A percentile compares a stretch with the other conserved stretches of the same genome.
Conservation (phyloP, 2,797 vertebrate species). For the Gila robusta region DNA sequence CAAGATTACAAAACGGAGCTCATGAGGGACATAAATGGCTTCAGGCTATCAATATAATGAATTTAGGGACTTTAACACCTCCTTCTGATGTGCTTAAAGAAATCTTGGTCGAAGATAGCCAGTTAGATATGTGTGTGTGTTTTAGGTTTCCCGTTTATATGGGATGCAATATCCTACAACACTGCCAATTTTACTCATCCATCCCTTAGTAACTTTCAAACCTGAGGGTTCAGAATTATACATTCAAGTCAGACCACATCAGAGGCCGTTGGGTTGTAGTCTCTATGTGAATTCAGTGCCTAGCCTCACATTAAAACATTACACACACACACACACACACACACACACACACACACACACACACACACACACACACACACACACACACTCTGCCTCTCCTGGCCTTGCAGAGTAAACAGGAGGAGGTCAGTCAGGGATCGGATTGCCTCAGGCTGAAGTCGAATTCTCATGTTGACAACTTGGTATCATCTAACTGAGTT, state of each 20-base stretch:
- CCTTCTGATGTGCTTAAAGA: conserved; percentile 40
- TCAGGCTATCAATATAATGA: conserved; percentile 54
- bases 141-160: not conserved
- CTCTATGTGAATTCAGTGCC: conserved; percentile 38
- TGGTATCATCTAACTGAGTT: conserved; percentile 58
- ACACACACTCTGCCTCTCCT: not conserved
- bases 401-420: conserved; percentile 51
- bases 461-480: conserved; percentile 46
- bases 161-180: not conserved
- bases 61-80: conserved; percentile 54
- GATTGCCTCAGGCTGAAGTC: conserved; percentile 43
- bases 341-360: not conserved
- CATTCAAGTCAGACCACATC: conserved; percentile 57
- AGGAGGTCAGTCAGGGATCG: conserved; percentile 47
- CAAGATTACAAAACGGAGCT: conserved; percentile 22
- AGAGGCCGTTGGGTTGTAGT: conserved; percentile 28
- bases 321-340: conserved; percentile 20
- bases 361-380: not conserved
- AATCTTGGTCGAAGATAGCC: conserved; percentile 17
- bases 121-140: not conserved
- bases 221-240: conserved; percentile 45
- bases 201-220: conserved; percentile 17
- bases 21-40: conserved; percentile 28
- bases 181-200: conserved; percentile 24
- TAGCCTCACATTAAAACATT: conserved; percentile 27